phyloP scores from a whole-genome alignment of 2,113 vertebrate species.

The Tautogolabrus adspersus region DNA sequence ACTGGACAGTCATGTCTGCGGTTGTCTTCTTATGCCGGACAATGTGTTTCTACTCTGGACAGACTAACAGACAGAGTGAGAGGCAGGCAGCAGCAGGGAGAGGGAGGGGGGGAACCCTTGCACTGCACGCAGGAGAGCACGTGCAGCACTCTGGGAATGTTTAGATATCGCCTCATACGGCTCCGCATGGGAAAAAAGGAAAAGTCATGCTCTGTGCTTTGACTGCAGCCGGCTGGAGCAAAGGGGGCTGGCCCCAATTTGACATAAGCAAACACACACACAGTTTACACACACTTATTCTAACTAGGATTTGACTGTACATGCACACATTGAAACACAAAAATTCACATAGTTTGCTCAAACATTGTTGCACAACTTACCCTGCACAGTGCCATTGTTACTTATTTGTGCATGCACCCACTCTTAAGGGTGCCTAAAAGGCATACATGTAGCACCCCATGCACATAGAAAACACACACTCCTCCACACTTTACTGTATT shows the following conservation, averaged over 20 bases:
- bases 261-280: constrained; percentile 80
- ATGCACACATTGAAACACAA: constrained; percentile 60
- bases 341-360: constrained; percentile 32
- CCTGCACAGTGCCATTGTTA: too few relatives aligned
- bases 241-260: constrained; percentile 78
- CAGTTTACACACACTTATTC: constrained; percentile 73
- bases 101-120: constrained; percentile 29
- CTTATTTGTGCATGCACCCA: too few relatives aligned
- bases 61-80: constrained; percentile 7
- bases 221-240: constrained; percentile 67
- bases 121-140: constrained; percentile 80
- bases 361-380: constrained; percentile 36
- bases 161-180: constrained; percentile 83
- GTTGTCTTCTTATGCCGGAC: constrained; percentile 53
- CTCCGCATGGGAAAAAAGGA: constrained; percentile 74
- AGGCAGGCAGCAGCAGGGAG: constrained; percentile 18
- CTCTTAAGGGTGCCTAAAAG: neutral
- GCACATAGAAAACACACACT: neutral
- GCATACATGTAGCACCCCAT: neutral
- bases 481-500: constrained; percentile 55
- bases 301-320: constrained; percentile 56
- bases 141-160: constrained; percentile 85
- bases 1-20: constrained; percentile 23
- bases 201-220: constrained; percentile 73
- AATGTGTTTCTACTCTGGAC: constrained; percentile 71